Evolutionary conservation across 2,888 invertebrate genomes (phyloP), one percentile per base, ranked within the genome.

Genomic region (Phlogophora meticulosa): DNA sequence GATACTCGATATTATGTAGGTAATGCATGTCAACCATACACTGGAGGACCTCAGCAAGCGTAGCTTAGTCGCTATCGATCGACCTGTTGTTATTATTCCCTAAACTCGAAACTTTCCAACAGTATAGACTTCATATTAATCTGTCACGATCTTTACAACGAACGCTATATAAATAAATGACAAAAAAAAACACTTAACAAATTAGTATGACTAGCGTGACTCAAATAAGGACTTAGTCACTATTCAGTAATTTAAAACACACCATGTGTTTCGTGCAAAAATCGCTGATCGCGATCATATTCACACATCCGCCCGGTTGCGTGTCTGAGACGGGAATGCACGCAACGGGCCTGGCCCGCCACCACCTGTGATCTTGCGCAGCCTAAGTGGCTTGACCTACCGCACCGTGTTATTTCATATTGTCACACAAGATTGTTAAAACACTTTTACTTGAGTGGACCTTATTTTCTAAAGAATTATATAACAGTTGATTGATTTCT

Each of bases 301-400:
- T 75, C 72, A 74, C 80, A 81, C 84, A 86, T 87, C 86, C 87
- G 86, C 58, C 43, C 60, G 46, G 62, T 83, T 81, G 84, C 87
- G 85, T 86, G 85, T 67, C 56, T 68, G 66, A 22, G 61, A 22
- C 59, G 56, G 68, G 76, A 75, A 73, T 84, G 70, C 76, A 79
- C 73, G 76, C 82, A 79, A 75, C 65, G 56, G 60, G 45, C 55
- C 22, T 52, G 52, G 42, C 24, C 40, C 38, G 62, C 56, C 73
- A 75, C 83, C 84, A 86, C 85, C 83, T 86, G 86, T 84, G 81
- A 70, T 28, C 70, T 45, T 52, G 64, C 69, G 67, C 72, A 75
- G 51, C 85, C 81, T 83, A 55, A 53, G 49, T 85, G 71, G 57
- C 75, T 80, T 86, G 86, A 84, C 86, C 86, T 86, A 82, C 83